Evolutionary conservation across 2,113 vertebrate species (phyloP).

Genomic region (Pelmatolapia mariae): DNA sequence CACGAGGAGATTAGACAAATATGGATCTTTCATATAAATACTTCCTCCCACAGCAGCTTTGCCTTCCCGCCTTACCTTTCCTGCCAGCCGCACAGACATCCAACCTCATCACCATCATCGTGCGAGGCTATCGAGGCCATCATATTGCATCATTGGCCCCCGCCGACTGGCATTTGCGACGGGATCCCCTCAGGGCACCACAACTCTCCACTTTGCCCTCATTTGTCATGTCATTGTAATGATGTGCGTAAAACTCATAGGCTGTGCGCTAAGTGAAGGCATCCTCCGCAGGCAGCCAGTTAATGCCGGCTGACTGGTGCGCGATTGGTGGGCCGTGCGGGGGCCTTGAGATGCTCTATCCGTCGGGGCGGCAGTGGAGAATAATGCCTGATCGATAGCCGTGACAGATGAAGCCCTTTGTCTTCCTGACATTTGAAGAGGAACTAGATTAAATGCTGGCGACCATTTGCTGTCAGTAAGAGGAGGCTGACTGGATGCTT

Average conservation of each 20-base stretch:
- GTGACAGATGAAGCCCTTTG: constrained; percentile 63
- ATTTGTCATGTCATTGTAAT: constrained; percentile 48
- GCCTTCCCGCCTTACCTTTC: constrained; percentile 12
- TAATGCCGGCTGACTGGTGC: constrained; percentile 39
- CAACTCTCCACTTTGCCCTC: constrained; percentile 11
- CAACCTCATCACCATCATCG: constrained; percentile 30
- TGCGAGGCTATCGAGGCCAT: constrained; percentile 40
- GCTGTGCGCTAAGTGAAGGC: constrained; percentile 14
- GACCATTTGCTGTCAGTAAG: constrained; percentile 36
- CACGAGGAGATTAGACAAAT: constrained; percentile 40
- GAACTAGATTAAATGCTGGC: constrained; percentile 57
- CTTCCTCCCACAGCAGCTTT: not conserved
- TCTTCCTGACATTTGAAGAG: constrained; percentile 67
- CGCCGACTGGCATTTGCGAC: constrained; percentile 28
- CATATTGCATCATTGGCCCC: constrained; percentile 28
- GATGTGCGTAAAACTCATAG: constrained; percentile 29
- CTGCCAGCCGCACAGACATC: constrained; percentile 25
- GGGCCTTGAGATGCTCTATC: constrained; percentile 33
- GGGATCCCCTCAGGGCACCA: constrained; percentile 27
- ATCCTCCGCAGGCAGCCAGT: constrained; percentile 4
- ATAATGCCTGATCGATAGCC: constrained; percentile 54
- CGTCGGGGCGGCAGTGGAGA: not conserved
- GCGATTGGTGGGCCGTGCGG: not conserved
- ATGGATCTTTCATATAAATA: constrained; percentile 44
- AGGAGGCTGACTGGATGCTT: constrained; percentile 1